These are phyloP conservation scores for Stegodyphus mimosarum DNA, from an alignment of 1,140 invertebrate species.

Conservation along the genomic window DNA sequence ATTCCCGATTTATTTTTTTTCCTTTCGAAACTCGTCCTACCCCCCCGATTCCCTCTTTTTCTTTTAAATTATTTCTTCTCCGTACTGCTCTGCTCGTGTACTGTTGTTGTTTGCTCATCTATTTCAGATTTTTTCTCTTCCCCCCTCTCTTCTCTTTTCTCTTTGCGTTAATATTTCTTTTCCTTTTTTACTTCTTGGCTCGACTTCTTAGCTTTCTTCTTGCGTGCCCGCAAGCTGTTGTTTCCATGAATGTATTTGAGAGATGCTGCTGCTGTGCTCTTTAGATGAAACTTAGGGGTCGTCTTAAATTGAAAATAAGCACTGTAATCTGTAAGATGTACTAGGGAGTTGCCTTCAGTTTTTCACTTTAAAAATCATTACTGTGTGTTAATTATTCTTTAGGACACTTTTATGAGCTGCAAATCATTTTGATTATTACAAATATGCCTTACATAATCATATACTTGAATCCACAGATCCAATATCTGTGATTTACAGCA, in stretches of 20 bases:
- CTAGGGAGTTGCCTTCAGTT: too few relatives aligned
- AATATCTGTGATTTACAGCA: too few relatives aligned
- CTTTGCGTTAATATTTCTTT: constrained; percentile 1
- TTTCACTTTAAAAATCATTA: too few relatives aligned
- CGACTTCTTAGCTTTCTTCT: background rate
- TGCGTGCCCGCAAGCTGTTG: constrained; percentile 56
- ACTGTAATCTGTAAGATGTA: too few relatives aligned
- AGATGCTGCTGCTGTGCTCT: constrained; percentile 9
- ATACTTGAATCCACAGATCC: too few relatives aligned
- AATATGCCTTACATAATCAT: too few relatives aligned
- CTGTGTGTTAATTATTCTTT: too few relatives aligned
- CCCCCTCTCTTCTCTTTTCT: background rate
- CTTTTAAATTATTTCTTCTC: constrained; percentile 56
- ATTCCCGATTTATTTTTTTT: constrained; percentile 20
- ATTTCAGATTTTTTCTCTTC: constrained; percentile 27
- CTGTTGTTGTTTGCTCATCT: constrained; percentile 58
- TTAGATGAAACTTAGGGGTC: background rate
- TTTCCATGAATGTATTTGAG: constrained; percentile 38
- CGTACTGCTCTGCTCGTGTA: constrained; percentile 5
- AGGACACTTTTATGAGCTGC: too few relatives aligned
- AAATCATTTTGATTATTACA: too few relatives aligned
- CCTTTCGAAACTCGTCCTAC: background rate
- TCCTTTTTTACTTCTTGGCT: background rate
- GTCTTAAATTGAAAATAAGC: background rate
- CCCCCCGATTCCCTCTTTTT: background rate